These are phyloP conservation scores for Podarcis muralis DNA, from an alignment of 2,113 vertebrate genomes.

Conservation along the genomic window DNA sequence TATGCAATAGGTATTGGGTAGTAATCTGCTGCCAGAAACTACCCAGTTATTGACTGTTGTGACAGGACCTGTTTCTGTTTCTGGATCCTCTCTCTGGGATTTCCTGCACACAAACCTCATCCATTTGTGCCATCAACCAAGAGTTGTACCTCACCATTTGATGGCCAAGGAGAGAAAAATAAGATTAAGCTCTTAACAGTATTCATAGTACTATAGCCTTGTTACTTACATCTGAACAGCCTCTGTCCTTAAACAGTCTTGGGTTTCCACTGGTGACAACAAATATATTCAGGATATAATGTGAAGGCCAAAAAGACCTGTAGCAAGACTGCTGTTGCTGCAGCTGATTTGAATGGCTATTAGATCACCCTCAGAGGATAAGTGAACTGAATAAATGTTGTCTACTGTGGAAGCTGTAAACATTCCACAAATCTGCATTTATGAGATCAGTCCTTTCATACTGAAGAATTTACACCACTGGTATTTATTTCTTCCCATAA, in stretches of 20 bases:
- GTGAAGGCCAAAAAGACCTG: not conserved
- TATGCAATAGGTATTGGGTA: not conserved
- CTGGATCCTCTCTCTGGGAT: not conserved
- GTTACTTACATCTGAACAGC: not conserved
- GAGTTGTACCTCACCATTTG: not conserved
- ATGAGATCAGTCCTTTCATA: not conserved
- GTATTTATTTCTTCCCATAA: constrained; percentile 17
- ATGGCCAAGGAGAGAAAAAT: not conserved
- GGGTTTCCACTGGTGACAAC: not conserved
- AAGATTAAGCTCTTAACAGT: not conserved
- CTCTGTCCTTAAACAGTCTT: not conserved
- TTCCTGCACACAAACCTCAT: not conserved
- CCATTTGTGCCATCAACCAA: not conserved
- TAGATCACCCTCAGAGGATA: not conserved
- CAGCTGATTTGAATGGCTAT: not conserved
- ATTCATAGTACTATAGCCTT: not conserved
- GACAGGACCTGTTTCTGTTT: not conserved
- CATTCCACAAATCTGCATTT: constrained; percentile 1
- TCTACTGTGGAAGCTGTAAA: not conserved
- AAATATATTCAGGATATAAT: not conserved
- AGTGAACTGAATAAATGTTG: constrained; percentile 11
- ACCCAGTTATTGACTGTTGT: not conserved
- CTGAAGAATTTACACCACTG: constrained; percentile 21
- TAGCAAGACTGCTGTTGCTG: not conserved
- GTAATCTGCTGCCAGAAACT: not conserved